Evolutionary conservation across 2,797 vertebrate species (phyloP).

Genomic region (Brachyalestes nurse): DNA sequence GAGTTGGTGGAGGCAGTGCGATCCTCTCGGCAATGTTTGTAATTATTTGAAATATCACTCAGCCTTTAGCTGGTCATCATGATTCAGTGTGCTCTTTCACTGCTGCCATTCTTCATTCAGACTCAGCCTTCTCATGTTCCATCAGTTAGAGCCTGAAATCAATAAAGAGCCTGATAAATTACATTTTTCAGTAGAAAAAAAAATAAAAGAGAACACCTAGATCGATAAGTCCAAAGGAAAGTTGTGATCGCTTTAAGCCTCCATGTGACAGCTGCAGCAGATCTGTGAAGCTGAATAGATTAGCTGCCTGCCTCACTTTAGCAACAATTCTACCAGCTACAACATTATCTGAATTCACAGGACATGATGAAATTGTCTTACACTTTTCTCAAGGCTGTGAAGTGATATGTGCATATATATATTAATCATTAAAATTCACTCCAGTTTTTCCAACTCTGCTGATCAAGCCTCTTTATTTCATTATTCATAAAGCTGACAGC

Average conservation of each 20-base stretch:
- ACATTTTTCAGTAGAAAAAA: not conserved
- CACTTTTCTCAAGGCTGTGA: not conserved
- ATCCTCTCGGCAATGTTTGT: not conserved
- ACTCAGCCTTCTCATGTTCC: not conserved
- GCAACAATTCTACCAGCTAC: not conserved
- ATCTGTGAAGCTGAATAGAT: not conserved
- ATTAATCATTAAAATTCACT: not conserved
- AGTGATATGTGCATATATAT: not conserved
- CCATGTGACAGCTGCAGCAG: not conserved
- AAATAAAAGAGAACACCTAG: not conserved
- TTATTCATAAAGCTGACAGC: conserved; percentile 35
- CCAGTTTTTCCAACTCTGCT: too few species aligned
- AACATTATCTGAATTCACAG: not conserved
- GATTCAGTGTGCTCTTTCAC: not conserved
- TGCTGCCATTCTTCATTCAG: not conserved
- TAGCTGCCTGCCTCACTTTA: not conserved
- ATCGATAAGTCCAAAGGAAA: not conserved
- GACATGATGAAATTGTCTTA: not conserved
- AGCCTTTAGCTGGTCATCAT: not conserved
- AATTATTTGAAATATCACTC: not conserved
- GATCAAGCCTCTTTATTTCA: conserved; percentile 29
- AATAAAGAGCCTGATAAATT: not conserved
- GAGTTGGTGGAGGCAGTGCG: too few species aligned
- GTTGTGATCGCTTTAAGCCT: not conserved
- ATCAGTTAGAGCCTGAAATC: not conserved